Percentiles rank a stretch among this genome's conserved stretches.
Conservation (phyloP, 37 sponge, comb jelly and placozoan species). For the Cladorhizidae sp. region DNA sequence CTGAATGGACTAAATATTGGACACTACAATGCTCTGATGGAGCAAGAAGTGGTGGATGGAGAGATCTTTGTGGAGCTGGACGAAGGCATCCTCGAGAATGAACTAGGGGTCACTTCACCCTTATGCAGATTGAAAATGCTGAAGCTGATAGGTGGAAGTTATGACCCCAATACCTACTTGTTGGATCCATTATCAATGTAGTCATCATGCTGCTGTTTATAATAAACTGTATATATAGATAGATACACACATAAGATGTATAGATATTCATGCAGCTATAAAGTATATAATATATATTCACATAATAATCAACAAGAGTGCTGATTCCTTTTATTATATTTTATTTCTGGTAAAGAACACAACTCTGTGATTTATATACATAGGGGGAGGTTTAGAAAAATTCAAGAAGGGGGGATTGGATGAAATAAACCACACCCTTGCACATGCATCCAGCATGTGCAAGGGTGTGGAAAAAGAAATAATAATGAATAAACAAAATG, state of each 20-base stretch:
- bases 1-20: background rate
- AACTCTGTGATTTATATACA: too few species aligned
- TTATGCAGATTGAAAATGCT: conserved; percentile 23
- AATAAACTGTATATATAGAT: background rate
- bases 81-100: background rate
- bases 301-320: background rate
- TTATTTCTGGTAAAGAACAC: too few species aligned
- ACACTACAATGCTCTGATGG: conserved; percentile 23
- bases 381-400: too few species aligned
- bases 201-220: background rate
- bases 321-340: background rate
- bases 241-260: too few species aligned
- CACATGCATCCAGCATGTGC: too few species aligned
- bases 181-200: background rate
- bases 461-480: too few species aligned
- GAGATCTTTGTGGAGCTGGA: conserved; percentile 25
- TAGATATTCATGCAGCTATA: too few species aligned
- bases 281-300: background rate
- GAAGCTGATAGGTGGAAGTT: conserved; percentile 17
- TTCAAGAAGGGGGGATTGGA: too few species aligned
- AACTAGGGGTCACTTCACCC: conserved; percentile 12
- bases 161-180: background rate
- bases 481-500: too few species aligned
- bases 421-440: too few species aligned
- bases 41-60: conserved; percentile 19